Evolutionary conservation across 2,888 invertebrate genomes (phyloP), one percentile per base, ranked within the genome.

Genomic region (Agrypnus murinus): DNA sequence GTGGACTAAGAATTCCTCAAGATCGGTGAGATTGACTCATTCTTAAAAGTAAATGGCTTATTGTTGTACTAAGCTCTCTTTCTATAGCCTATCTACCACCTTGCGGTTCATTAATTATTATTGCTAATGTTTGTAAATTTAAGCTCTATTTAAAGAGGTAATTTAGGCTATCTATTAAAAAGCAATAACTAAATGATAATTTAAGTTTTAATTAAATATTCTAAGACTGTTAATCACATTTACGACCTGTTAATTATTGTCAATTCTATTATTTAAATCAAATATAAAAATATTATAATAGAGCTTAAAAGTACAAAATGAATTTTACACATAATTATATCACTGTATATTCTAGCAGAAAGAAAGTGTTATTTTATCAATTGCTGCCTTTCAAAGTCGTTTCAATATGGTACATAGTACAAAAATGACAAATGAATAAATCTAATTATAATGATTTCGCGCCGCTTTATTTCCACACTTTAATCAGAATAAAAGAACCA

Each of bases 1-100:
- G 91, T 77, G 93, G 93, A 17, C 88, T 91, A 68, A 89, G 93
- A 76, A 91, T 94, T 77, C 94, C 94, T 73, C 91, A 92, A 86
- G 90, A 90, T 84, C 89, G 90, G 88, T 91, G 90, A 91, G 87
- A 84, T 64, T 74, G 57, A 66, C 69, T 57, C 12, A 32, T 38
- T 17, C 36, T 50, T 17, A 32, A 62, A 38, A 43, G 5, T 55
- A 55, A n/a, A 43, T 43, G 34, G 46, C 40, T 50, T 63, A 19
- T 59, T 70, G 36, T 60, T 53, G 34, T 66, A 59, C 45, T 55
- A 53, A 48, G 55, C 25, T 65, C 65, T 55, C 36, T 64, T 65
- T 65, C 71, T 65, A 12, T 72, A 62, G 60, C 59, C 55, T 72
- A 72, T 48, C 59, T 78, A 81, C 81, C 83, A 83, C 84, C 81